These are phyloP conservation scores for Gymnocypris eckloni DNA, from an alignment of 2,797 vertebrate genomes.

Conservation along the genomic window DNA sequence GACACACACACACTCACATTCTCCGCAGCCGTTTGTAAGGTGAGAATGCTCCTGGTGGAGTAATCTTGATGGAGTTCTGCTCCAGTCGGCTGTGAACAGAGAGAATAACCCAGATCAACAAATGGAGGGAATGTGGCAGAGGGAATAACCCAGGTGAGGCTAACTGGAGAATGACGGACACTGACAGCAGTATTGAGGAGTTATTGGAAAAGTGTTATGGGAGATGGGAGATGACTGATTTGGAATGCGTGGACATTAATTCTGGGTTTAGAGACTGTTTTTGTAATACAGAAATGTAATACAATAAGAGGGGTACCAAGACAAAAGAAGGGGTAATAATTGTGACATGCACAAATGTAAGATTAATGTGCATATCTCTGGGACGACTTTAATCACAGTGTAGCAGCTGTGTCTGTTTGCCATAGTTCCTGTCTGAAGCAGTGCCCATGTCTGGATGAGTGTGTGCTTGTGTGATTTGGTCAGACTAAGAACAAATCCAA, in stretches of 20 bases:
- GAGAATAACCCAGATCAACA: constrained; percentile 36
- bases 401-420: constrained; percentile 29
- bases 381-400: neutral
- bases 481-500: constrained; percentile 61
- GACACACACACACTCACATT: constrained; percentile 83
- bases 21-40: constrained; percentile 96
- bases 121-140: constrained; percentile 14
- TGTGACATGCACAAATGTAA: neutral
- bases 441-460: constrained; percentile 8
- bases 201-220: neutral
- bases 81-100: constrained; percentile 88
- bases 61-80: constrained; percentile 97
- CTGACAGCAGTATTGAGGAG: neutral
- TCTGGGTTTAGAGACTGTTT: neutral
- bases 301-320: constrained; percentile 22
- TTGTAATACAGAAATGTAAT: neutral
- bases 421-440: neutral
- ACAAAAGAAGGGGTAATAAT: neutral
- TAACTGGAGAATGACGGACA: constrained; percentile 18
- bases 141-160: constrained; percentile 27
- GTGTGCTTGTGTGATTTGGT: constrained; percentile 6
- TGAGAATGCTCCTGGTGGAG: constrained; percentile 95
- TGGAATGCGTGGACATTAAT: neutral
- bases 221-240: neutral
- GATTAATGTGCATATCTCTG: neutral